Percentiles rank a stretch among this genome's conserved stretches.
Conservation (phyloP, 2,888 invertebrate genomes). For the Masnerella sp. region DNA sequence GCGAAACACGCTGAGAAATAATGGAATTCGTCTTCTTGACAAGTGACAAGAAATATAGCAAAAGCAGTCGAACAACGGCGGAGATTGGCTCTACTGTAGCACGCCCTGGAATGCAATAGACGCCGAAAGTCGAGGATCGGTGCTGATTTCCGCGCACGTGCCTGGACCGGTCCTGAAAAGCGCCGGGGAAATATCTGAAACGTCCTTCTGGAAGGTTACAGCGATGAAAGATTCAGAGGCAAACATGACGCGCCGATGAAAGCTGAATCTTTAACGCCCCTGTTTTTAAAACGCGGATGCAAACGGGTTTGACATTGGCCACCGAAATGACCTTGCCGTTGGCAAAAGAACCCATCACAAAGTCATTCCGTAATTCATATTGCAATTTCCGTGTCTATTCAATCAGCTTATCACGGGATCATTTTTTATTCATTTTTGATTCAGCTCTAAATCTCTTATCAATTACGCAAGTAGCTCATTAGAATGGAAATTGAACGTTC, state of each 20-base stretch:
- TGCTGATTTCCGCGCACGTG: constrained; percentile 60
- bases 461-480: no score
- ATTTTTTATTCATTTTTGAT: no score
- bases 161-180: constrained; percentile 52
- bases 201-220: constrained; percentile 37
- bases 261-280: constrained; percentile 24
- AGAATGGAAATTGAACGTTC: no score
- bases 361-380: neutral
- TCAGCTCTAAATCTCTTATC: no score
- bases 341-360: neutral
- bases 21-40: constrained; percentile 56
- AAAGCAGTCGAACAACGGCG: constrained; percentile 59
- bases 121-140: constrained; percentile 58
- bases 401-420: neutral
- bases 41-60: constrained; percentile 51
- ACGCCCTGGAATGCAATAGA: constrained; percentile 67
- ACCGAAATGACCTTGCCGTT: neutral
- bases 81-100: constrained; percentile 65
- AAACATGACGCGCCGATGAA: constrained; percentile 29
- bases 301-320: constrained; percentile 3
- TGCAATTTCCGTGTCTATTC: neutral
- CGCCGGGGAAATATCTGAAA: constrained; percentile 47
- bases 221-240: constrained; percentile 40
- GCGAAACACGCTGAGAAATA: constrained; percentile 36
- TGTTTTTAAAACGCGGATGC: neutral